Conservation (phyloP, 2,113 vertebrate genomes). For the Pangasianodon gigas region DNA sequence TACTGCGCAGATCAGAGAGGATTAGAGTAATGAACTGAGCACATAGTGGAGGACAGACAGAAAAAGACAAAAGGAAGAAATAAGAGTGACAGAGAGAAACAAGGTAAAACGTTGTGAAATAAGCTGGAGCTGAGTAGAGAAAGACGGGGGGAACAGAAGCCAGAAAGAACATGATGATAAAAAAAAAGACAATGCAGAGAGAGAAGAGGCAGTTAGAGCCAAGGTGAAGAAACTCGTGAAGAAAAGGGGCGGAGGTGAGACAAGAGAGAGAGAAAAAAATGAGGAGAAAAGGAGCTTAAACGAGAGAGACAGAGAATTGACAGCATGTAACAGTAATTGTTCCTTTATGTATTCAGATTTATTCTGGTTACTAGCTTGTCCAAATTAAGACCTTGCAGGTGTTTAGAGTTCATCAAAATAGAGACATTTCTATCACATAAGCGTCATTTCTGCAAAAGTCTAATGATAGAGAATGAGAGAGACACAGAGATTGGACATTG, state of each 20-base stretch:
- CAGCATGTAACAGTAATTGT: neutral
- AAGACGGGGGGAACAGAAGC: neutral
- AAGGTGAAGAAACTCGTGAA: neutral
- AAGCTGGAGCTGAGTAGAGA: neutral
- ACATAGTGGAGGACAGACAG: neutral
- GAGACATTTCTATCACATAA: no score
- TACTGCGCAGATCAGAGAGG: neutral
- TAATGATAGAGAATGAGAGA: neutral
- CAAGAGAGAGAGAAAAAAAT: neutral
- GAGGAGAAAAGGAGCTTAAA: neutral
- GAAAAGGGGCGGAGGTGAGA: neutral
- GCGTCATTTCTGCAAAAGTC: no score
- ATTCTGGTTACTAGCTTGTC: neutral
- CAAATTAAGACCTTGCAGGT: neutral
- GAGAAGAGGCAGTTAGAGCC: neutral
- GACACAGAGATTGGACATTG: neutral
- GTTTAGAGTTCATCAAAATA: neutral
- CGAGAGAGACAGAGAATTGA: neutral
- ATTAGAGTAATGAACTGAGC: neutral
- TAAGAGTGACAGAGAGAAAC: neutral
- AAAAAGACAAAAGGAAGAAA: neutral
- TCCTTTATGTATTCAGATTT: neutral
- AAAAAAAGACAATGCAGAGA: neutral
- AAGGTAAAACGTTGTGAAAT: neutral
- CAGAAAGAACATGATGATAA: neutral